phyloP scores from a whole-genome alignment of 2,113 vertebrate genomes.

The Oenanthe oenanthe region DNA sequence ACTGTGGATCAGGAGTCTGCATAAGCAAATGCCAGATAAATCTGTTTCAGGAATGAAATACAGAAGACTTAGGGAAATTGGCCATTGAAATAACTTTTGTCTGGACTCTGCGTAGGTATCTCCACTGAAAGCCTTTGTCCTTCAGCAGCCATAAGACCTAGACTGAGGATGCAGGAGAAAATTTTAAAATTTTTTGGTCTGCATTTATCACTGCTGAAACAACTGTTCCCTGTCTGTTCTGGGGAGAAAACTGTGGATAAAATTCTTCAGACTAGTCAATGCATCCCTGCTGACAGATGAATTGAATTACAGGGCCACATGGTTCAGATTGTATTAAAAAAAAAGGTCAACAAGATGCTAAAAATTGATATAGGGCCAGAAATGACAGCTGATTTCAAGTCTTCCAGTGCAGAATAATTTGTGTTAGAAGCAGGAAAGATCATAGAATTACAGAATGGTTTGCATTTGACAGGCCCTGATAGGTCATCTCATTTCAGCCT shows the following conservation, averaged over 20 bases:
- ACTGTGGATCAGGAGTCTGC: not conserved
- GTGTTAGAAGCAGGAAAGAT: not conserved
- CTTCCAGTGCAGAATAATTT: not conserved
- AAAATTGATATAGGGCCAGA: not conserved
- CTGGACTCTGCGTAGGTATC: not conserved
- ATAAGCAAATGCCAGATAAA: not conserved
- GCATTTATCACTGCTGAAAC: not conserved
- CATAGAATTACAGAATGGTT: not conserved
- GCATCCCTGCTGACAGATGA: not conserved
- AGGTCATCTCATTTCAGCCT: not conserved
- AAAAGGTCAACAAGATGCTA: not conserved
- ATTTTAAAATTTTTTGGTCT: not conserved
- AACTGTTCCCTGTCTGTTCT: not conserved
- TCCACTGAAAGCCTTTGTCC: not conserved
- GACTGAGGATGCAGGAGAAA: not conserved
- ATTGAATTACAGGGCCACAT: not conserved
- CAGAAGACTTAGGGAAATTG: not conserved
- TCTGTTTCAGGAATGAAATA: not conserved
- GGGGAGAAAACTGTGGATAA: not conserved
- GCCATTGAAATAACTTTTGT: not conserved
- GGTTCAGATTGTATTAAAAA: not conserved
- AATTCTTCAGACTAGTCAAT: not conserved
- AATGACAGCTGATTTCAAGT: not conserved
- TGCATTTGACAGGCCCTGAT: rapidly evolving
- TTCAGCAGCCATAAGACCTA: not conserved